These are phyloP conservation scores for Helicoverpa zea DNA, from an alignment of 1,140 invertebrate genomes.

Conservation along the genomic window DNA sequence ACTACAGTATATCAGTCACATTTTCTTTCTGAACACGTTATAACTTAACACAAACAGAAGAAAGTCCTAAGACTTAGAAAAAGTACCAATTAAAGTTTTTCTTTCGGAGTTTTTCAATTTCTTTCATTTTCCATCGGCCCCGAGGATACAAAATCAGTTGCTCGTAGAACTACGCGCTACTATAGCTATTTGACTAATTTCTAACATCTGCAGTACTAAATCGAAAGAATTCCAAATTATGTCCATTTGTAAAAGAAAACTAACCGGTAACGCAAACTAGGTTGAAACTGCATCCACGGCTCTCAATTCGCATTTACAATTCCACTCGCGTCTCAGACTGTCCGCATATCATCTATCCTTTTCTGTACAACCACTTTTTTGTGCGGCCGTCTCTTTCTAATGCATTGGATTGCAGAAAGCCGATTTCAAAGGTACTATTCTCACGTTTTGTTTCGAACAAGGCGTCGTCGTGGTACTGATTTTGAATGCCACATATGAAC, in stretches of 20 bases:
- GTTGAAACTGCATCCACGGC: constrained; percentile 48
- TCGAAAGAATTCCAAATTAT: constrained; percentile 37
- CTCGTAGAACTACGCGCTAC: neutral
- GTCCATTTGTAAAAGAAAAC: constrained; percentile 46
- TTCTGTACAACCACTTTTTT: constrained; percentile 56
- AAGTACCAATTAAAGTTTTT: too few relatives aligned
- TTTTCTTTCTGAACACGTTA: too few relatives aligned
- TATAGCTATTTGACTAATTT: neutral
- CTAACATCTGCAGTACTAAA: neutral
- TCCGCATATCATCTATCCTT: constrained; percentile 72
- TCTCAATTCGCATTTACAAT: constrained; percentile 72
- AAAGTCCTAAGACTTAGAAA: too few relatives aligned
- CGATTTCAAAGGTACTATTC: constrained; percentile 67
- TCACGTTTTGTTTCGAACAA: constrained; percentile 70
- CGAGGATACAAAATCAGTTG: neutral
- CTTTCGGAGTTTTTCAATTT: too few relatives aligned
- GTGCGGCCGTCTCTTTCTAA: constrained; percentile 59
- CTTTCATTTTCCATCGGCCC: too few relatives aligned
- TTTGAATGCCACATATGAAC: constrained; percentile 70
- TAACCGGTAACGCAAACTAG: constrained; percentile 41
- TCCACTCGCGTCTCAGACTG: constrained; percentile 72
- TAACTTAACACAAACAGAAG: too few relatives aligned
- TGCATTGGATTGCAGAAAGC: constrained; percentile 76
- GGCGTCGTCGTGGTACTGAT: constrained; percentile 66
- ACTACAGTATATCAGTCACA: too few relatives aligned